A percentile compares a stretch with the other conserved stretches of the same genome.
These are phyloP conservation scores for Cataglyphis livida DNA, from an alignment of 2,888 invertebrate genomes.

Conservation along the genomic window DNA sequence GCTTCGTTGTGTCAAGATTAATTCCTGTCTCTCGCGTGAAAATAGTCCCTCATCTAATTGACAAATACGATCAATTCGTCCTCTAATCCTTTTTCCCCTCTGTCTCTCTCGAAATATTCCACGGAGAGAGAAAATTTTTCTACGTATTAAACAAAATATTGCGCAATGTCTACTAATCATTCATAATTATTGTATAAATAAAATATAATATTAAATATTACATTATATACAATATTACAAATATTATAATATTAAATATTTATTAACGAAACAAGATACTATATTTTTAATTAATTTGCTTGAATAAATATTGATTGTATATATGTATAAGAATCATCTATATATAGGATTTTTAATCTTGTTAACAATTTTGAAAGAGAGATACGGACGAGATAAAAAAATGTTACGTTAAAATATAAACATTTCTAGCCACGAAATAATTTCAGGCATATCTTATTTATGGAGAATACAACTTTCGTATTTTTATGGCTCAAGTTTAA, in stretches of 20 bases:
- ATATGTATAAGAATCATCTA: background rate
- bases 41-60: constrained; percentile 4
- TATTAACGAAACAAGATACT: background rate
- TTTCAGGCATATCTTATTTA: constrained; percentile 8
- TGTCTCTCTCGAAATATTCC: background rate
- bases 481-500: background rate
- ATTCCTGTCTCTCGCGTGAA: constrained; percentile 3
- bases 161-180: background rate
- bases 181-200: constrained; percentile 25
- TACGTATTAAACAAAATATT: background rate
- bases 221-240: too few species aligned
- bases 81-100: background rate
- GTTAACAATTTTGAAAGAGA: constrained; percentile 11
- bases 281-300: constrained; percentile 6
- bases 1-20: background rate
- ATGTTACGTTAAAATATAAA: background rate
- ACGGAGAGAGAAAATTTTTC: background rate
- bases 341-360: background rate
- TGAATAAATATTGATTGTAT: background rate
- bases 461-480: background rate
- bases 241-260: too few species aligned
- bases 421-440: background rate
- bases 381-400: background rate
- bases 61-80: constrained; percentile 12
- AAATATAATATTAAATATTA: background rate